Evolutionary conservation across 2,888 invertebrate genomes (phyloP), one percentile per base, ranked within the genome.

Genomic region (Meteorus cinctellus): DNA sequence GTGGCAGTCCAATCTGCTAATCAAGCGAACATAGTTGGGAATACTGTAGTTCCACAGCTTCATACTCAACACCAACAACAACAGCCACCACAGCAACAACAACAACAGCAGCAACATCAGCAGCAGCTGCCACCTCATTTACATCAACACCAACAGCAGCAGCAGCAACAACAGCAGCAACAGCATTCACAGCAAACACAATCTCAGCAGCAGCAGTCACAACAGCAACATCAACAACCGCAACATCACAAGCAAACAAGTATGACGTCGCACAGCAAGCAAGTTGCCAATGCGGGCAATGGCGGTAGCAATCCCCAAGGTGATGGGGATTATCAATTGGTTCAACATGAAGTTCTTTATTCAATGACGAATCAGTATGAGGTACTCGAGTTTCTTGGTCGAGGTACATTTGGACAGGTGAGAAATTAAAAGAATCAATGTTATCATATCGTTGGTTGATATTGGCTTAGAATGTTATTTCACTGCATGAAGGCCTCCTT

Each of bases 301-400:
- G 91, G 91, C 66, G 91, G 90, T 78, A 91, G 91, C 87, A 92
- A 92, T 88, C 90, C 90, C 84, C 91, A 92, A 88, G 91, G 91
- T 87, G 98, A 99, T 92, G 98, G 98, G 81, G 98, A 99, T 92
- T 99, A 98, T 92, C 97, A 98, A 91, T 93, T 99, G 90, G 98
- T 98, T 82, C 98, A 99, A 91, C 98, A 99, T 91, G 98, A 99
- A 92, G 96, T 98, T 84, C 94, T 99, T 88, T 98, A 97, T 92
- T 98, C 98, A 85, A 95, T 97, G 93, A 97, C 97, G 87, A 97
- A 97, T 86, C 96, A 98, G 92, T 98, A 95, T 90, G 92, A 98
- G 93, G 99, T 99, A 88, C 92, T 99, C 90, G 99, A 99, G 92
- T 99, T 99, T 92, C 94, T 99, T 88, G 99, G 99, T 84, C 95